Conservation (phyloP, 2,888 invertebrate species). For the Eueremaeus valkanovi region DNA sequence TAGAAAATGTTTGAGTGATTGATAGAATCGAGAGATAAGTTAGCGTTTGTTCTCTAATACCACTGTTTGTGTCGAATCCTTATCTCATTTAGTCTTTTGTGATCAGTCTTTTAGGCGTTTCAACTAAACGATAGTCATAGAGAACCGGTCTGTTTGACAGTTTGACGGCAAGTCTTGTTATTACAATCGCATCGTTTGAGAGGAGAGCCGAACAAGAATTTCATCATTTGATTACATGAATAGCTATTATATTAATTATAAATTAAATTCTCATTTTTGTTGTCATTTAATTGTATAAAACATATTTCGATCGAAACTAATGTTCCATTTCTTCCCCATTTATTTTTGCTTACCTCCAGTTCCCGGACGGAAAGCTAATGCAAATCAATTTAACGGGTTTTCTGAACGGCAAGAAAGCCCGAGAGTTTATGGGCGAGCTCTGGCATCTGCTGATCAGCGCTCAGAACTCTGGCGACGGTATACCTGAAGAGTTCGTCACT, state of each 20-base stretch:
- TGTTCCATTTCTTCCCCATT: slow-evolving; percentile 31
- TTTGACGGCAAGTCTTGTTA: slow-evolving; percentile 24
- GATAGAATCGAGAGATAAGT: slow-evolving; percentile 9
- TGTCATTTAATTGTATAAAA: slow-evolving; percentile 22
- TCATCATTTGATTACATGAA: background rate
- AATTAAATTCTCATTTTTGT: background rate
- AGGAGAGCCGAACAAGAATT: slow-evolving; percentile 11
- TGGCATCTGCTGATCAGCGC: slow-evolving; percentile 94
- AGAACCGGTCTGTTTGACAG: slow-evolving; percentile 2
- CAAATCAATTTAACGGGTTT: slow-evolving; percentile 99
- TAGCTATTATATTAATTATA: background rate
- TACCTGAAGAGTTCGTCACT: slow-evolving; percentile 88
- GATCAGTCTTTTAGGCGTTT: slow-evolving; percentile 28
- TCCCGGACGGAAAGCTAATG: slow-evolving; percentile 96
- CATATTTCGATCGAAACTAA: background rate
- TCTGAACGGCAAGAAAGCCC: slow-evolving; percentile 93
- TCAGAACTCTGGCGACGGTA: slow-evolving; percentile 89
- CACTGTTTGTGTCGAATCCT: background rate
- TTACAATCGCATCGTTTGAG: slow-evolving; percentile 22
- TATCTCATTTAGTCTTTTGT: slow-evolving; percentile 30
- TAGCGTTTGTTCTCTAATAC: slow-evolving; percentile 25
- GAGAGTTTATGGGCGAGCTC: slow-evolving; percentile 94
- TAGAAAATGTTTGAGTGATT: background rate
- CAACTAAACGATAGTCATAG: slow-evolving; percentile 23
- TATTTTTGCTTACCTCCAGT: slow-evolving; percentile 59